Evolutionary conservation across 2,113 vertebrate genomes (phyloP).

Genomic region (Chascanopsetta lugubris): DNA sequence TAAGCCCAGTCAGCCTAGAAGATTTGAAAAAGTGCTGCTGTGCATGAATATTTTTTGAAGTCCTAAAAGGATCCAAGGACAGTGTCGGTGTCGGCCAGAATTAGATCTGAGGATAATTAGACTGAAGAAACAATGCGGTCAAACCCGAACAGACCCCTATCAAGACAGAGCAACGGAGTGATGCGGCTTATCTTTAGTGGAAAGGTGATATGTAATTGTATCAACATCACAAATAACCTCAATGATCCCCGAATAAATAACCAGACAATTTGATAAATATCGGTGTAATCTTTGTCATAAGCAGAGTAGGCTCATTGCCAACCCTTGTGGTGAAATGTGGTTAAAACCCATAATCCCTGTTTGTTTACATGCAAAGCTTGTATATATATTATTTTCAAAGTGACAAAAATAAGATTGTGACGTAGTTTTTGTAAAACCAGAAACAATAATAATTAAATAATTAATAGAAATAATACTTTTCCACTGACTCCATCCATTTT

Average conservation of each 20-base stretch:
- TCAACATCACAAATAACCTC: neutral
- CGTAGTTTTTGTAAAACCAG: no score
- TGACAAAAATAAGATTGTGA: no score
- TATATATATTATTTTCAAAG: no score
- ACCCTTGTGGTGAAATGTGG: no score
- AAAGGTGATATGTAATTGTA: neutral
- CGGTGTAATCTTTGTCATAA: no score
- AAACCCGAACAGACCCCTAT: neutral
- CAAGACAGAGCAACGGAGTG: neutral
- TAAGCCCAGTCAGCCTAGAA: neutral
- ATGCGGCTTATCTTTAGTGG: neutral
- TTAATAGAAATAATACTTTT: no score
- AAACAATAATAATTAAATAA: no score
- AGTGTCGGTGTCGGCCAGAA: neutral
- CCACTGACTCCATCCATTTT: neutral
- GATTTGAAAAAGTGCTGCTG: neutral
- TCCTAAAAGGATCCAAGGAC: neutral
- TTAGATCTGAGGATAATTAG: neutral
- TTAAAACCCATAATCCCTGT: no score
- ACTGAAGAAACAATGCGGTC: neutral
- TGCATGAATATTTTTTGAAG: neutral
- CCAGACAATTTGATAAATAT: neutral
- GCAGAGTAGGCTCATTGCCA: no score
- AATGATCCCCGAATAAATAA: neutral
- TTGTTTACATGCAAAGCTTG: no score